Evolutionary conservation across 1,140 invertebrate genomes (phyloP).

Genomic region (Drosophila trapezifrons): DNA sequence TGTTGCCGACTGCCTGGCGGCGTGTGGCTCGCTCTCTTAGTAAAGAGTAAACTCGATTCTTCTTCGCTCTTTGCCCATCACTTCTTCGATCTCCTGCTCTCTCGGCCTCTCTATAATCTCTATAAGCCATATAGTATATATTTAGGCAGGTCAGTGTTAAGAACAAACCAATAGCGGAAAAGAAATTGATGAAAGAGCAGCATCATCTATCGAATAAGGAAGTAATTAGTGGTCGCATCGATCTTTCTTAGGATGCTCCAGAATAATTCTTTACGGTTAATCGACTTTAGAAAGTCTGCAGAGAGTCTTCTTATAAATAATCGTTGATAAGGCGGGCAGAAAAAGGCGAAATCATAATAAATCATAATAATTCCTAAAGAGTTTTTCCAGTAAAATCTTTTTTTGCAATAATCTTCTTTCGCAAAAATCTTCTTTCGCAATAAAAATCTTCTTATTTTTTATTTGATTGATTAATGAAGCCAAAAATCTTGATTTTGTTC

Average conservation of each 20-base stretch:
- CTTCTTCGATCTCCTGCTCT: slow-evolving; percentile 1
- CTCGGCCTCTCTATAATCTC: slow-evolving; percentile 5
- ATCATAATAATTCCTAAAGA: no score
- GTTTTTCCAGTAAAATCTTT: no score
- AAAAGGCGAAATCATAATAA: slow-evolving; percentile 2
- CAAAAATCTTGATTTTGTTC: no score
- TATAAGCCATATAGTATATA: background rate
- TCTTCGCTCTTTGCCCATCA: slow-evolving; percentile 9
- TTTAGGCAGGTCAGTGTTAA: slow-evolving; percentile 49
- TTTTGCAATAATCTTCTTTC: no score
- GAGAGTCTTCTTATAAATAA: slow-evolving; percentile 2
- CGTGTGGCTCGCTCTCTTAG: background rate
- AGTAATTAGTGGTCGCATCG: slow-evolving; percentile 18
- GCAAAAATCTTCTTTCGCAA: no score
- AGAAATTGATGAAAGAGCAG: background rate
- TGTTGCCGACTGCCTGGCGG: slow-evolving; percentile 27
- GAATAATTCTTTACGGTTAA: slow-evolving; percentile 24
- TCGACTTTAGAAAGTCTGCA: background rate
- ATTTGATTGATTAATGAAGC: no score
- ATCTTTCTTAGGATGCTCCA: slow-evolving; percentile 19
- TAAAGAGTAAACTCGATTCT: slow-evolving; percentile 4
- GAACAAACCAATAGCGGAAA: slow-evolving; percentile 18
- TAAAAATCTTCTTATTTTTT: no score
- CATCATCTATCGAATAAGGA: slow-evolving; percentile 6
- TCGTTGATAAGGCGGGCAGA: slow-evolving; percentile 6